Conservation (phyloP, 2,113 vertebrate species). For the Callospermophilus lateralis region DNA sequence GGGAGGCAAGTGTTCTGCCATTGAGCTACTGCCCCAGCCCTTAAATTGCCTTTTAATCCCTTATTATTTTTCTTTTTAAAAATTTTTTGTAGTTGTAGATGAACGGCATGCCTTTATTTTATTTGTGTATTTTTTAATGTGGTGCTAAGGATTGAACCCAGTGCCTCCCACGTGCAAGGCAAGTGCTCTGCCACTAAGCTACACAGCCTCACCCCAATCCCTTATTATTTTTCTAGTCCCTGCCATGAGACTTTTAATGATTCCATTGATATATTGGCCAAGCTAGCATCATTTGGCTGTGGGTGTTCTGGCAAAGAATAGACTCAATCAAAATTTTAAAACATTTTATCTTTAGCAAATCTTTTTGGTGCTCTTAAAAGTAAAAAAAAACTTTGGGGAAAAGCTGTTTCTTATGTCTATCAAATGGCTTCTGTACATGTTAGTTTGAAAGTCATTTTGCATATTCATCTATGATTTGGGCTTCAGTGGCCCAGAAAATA, state of each 20-base stretch:
- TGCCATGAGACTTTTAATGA: not conserved
- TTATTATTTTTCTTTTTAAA: not conserved
- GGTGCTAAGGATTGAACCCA: too few relatives aligned
- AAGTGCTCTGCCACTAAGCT: too few relatives aligned
- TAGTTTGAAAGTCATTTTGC: conserved; percentile 54
- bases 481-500: conserved; percentile 41
- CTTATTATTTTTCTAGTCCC: not conserved
- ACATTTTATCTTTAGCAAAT: conserved; percentile 36
- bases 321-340: not conserved
- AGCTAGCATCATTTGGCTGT: not conserved
- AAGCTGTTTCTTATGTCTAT: conserved; percentile 10
- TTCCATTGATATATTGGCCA: not conserved
- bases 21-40: too few relatives aligned
- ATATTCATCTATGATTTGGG: conserved; percentile 46
- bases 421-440: not conserved
- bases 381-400: conserved; percentile 35
- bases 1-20: too few relatives aligned
- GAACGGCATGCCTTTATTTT: too few relatives aligned
- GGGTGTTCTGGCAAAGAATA: conserved; percentile 9
- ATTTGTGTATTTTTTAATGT: too few relatives aligned
- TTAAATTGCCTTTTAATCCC: not conserved
- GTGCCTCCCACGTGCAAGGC: too few relatives aligned
- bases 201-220: not conserved
- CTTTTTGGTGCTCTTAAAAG: not conserved
- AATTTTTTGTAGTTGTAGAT: too few relatives aligned